These are phyloP conservation scores for Geotrypetes seraphini DNA, from an alignment of 2,797 vertebrate genomes.

Conservation along the genomic window DNA sequence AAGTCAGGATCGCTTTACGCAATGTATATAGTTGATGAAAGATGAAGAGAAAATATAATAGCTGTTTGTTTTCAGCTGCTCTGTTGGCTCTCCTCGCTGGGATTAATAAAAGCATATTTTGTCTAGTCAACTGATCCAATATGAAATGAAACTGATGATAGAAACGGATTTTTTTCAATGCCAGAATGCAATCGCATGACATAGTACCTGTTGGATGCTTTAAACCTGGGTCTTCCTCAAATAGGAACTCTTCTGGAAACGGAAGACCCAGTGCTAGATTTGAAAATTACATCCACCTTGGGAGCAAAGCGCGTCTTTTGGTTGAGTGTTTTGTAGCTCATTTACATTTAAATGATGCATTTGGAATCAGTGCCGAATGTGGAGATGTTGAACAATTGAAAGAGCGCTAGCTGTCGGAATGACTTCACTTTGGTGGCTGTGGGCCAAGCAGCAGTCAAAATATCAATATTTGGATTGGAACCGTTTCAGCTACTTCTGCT, in stretches of 20 bases:
- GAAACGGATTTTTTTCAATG: no score
- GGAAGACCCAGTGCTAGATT: background rate
- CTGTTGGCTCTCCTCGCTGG: no score
- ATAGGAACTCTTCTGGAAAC: conserved; percentile 4
- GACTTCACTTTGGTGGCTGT: conserved; percentile 2
- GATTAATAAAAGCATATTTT: no score
- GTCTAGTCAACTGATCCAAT: no score
- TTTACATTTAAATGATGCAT: conserved; percentile 15
- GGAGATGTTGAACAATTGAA: conserved; percentile 5
- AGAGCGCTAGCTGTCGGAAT: conserved; percentile 6
- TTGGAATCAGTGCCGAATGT: conserved; percentile 6
- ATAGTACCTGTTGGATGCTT: no score
- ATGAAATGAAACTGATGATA: no score
- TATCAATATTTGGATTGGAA: conserved; percentile 4
- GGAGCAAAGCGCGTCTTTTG: conserved; percentile 8
- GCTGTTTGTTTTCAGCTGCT: no score
- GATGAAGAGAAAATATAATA: no score
- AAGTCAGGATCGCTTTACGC: no score
- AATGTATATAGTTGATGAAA: no score
- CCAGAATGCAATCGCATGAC: no score
- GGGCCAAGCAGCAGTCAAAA: conserved; percentile 4
- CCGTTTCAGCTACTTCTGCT: background rate
- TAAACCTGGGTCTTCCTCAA: background rate
- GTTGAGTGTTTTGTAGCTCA: conserved; percentile 4
- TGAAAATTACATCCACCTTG: conserved; percentile 11